These are phyloP conservation scores for Cremastinae sp. DNA, from an alignment of 2,888 invertebrate genomes.

Conservation along the genomic window DNA sequence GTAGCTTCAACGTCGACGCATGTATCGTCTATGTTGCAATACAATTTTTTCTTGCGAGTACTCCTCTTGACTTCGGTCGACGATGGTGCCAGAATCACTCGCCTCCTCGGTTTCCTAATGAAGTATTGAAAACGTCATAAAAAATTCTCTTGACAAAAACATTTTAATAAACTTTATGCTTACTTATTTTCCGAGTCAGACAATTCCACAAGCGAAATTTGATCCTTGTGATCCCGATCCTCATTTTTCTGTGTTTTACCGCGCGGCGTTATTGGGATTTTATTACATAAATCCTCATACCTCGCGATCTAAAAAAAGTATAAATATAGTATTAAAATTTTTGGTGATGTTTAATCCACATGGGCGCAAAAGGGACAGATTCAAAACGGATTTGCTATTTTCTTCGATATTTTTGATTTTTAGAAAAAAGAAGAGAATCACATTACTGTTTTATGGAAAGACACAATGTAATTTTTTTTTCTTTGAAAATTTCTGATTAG, in stretches of 20 bases:
- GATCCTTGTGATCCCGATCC: conserved; percentile 62
- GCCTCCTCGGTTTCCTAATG: conserved; percentile 61
- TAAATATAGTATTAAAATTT: conserved; percentile 4
- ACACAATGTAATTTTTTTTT: no score
- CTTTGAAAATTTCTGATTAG: no score
- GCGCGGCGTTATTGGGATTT: conserved; percentile 56
- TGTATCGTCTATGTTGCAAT: conserved; percentile 64
- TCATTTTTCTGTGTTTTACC: conserved; percentile 52
- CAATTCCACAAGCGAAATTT: conserved; percentile 68
- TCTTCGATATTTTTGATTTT: no score
- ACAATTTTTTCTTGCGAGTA: conserved; percentile 71
- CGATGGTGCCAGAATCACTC: conserved; percentile 51
- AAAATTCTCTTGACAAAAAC: background rate
- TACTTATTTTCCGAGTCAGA: conserved; percentile 74
- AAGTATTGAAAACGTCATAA: conserved; percentile 10
- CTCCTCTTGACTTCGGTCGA: conserved; percentile 61
- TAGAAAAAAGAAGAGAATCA: background rate
- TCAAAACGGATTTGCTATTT: no score
- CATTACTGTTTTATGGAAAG: background rate
- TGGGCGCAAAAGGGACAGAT: no score
- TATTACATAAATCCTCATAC: conserved; percentile 67
- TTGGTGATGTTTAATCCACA: no score
- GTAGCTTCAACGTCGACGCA: conserved; percentile 68
- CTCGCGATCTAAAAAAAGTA: conserved; percentile 63
- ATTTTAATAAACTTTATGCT: conserved; percentile 13